These are phyloP conservation scores for Neoitamus cyanurus DNA, from an alignment of 2,888 invertebrate species.

Conservation along the genomic window DNA sequence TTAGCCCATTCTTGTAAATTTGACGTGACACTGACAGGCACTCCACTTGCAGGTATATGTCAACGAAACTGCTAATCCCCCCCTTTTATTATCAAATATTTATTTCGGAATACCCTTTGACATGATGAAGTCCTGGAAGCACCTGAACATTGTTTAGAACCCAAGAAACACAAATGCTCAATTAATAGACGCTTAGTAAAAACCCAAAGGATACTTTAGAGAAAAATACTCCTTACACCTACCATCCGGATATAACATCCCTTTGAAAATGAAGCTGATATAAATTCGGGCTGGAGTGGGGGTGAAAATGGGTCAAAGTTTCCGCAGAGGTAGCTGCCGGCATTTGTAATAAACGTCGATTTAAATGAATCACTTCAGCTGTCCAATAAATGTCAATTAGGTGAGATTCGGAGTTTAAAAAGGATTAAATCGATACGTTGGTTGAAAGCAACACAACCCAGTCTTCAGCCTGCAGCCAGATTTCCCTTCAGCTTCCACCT, in stretches of 20 bases:
- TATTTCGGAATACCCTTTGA: too few relatives aligned
- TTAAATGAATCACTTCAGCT: constrained; percentile 52
- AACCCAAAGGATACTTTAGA: too few relatives aligned
- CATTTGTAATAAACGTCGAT: constrained; percentile 36
- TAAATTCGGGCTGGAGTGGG: not conserved
- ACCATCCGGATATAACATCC: not conserved
- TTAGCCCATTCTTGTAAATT: too few relatives aligned
- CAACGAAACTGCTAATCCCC: too few relatives aligned
- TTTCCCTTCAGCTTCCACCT: not conserved
- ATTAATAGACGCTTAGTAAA: too few relatives aligned
- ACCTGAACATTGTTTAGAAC: too few relatives aligned
- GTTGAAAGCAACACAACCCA: constrained; percentile 47
- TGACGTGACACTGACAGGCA: too few relatives aligned
- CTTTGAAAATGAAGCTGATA: not conserved
- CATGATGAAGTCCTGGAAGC: too few relatives aligned
- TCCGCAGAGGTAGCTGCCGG: not conserved
- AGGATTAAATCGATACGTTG: constrained; percentile 55
- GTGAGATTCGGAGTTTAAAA: constrained; percentile 59
- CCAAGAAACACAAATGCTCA: too few relatives aligned
- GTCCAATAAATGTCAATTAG: constrained; percentile 64
- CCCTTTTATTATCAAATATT: too few relatives aligned
- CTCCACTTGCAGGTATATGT: too few relatives aligned
- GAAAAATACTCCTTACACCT: not conserved
- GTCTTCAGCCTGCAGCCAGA: not conserved
- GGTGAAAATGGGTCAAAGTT: not conserved